These are phyloP conservation scores for Chromis chromis DNA, from an alignment of 2,797 vertebrate species.

Conservation along the genomic window DNA sequence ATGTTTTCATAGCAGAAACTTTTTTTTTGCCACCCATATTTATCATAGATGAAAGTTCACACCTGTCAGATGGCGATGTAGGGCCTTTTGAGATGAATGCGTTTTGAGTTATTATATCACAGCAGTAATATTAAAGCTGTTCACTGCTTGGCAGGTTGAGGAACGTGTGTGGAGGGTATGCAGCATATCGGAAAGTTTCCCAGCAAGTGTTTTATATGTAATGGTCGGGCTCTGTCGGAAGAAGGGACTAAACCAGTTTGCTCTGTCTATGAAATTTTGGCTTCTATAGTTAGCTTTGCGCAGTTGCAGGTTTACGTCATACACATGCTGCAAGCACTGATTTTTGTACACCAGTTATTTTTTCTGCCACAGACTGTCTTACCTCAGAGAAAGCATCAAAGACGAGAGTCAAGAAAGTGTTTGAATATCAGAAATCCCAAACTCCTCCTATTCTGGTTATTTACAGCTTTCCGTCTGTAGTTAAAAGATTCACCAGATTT, in stretches of 20 bases:
- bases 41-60: conserved; percentile 21
- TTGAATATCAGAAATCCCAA: background rate
- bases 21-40: background rate
- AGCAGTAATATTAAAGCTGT: conserved; percentile 10
- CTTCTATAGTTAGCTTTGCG: conserved; percentile 6
- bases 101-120: conserved; percentile 27
- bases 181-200: conserved; percentile 28
- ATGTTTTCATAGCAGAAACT: conserved; percentile 27
- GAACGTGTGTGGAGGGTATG: conserved; percentile 31
- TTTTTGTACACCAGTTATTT: conserved; percentile 18
- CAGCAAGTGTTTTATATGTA: background rate
- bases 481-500: background rate
- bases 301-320: conserved; percentile 1
- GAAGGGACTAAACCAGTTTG: conserved; percentile 34
- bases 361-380: background rate
- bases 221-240: background rate
- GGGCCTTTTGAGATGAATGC: background rate
- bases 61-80: background rate
- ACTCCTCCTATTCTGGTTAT: background rate
- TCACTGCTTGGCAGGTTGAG: background rate
- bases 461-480: background rate
- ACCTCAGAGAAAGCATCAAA: conserved; percentile 1
- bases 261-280: background rate
- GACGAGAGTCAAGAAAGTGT: conserved; percentile 1
- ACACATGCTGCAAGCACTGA: conserved; percentile 49